Percentiles rank a stretch among this genome's conserved stretches.
Evolutionary conservation across 2,113 vertebrate species (phyloP).

Genomic region (Charina bottae): DNA sequence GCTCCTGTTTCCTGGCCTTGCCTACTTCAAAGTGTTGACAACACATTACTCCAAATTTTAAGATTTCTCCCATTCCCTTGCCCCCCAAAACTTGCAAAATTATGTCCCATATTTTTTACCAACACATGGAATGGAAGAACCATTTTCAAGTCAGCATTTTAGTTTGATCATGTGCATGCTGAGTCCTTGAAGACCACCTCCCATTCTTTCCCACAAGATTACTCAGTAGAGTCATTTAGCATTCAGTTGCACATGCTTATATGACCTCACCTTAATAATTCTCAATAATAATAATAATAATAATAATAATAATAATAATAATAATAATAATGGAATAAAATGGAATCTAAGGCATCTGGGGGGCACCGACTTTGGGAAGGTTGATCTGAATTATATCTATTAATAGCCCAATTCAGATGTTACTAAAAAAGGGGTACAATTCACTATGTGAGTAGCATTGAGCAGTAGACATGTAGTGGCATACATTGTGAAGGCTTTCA

Average conservation of each 20-base stretch:
- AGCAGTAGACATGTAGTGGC: not conserved
- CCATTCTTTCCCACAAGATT: not conserved
- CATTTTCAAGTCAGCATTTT: not conserved
- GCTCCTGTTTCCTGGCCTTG: not conserved
- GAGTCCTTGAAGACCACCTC: not conserved
- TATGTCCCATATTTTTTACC: too few relatives aligned
- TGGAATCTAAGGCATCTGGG: not conserved
- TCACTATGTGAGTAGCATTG: not conserved
- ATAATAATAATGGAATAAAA: not conserved
- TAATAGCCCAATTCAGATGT: not conserved
- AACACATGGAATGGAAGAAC: not conserved
- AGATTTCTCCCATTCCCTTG: not conserved
- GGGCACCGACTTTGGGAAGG: not conserved
- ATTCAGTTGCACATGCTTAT: not conserved
- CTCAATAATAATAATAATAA: too few relatives aligned
- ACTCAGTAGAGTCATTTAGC: not conserved
- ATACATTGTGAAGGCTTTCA: not conserved
- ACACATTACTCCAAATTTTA: not conserved
- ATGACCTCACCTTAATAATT: not conserved
- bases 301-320: too few relatives aligned
- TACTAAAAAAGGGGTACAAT: not conserved
- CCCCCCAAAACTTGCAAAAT: not conserved
- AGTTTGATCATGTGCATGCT: not conserved
- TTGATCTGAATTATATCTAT: not conserved
- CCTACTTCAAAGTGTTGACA: not conserved